Conservation (phyloP, 2,113 vertebrate genomes). For the Poeciliopsis prolifica region DNA sequence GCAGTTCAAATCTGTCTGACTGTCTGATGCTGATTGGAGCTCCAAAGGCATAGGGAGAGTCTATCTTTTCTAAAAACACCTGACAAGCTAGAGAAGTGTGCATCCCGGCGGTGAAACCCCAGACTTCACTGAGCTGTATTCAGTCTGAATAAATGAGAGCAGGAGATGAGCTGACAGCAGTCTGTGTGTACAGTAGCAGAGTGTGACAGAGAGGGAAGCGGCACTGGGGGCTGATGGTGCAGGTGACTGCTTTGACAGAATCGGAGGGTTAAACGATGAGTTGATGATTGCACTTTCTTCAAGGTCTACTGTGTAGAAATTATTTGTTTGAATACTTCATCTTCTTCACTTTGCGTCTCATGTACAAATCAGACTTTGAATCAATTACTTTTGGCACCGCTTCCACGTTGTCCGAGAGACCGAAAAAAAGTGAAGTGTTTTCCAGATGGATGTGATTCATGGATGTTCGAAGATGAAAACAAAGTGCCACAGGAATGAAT, state of each 20-base stretch:
- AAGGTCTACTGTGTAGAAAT: background rate
- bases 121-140: conserved; percentile 4
- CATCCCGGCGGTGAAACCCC: background rate
- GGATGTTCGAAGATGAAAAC: background rate
- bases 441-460: conserved; percentile 1
- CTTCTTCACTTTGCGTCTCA: background rate
- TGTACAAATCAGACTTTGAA: background rate
- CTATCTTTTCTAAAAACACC: conserved; percentile 20
- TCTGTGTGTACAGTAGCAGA: conserved; percentile 18
- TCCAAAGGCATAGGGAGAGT: conserved; percentile 35
- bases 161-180: conserved; percentile 11
- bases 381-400: background rate
- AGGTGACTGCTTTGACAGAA: conserved; percentile 19
- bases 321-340: background rate
- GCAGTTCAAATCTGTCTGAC: too few species aligned
- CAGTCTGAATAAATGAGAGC: conserved; percentile 13
- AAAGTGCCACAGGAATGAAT: background rate
- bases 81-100: conserved; percentile 3
- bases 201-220: conserved; percentile 11
- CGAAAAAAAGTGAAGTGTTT: background rate
- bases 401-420: conserved; percentile 1
- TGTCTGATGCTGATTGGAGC: too few species aligned
- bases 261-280: conserved; percentile 4
- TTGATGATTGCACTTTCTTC: background rate
- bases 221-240: conserved; percentile 9